Percentiles rank a stretch among this genome's conserved stretches.
phyloP scores from a whole-genome alignment of 2,888 invertebrate genomes.

The Drosophila yooni region DNA sequence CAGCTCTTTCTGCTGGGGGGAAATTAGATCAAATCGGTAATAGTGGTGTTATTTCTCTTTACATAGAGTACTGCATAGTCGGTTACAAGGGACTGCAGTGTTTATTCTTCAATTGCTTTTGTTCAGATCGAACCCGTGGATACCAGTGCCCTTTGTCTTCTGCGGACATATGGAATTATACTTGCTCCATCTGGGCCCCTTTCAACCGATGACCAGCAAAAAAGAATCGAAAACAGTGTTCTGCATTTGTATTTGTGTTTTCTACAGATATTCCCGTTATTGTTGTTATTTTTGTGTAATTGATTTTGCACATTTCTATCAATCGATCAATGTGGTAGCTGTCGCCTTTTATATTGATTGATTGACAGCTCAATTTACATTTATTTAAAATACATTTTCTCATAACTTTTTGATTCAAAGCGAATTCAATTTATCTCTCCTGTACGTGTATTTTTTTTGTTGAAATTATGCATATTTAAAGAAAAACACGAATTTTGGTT shows the following conservation, averaged over 20 bases:
- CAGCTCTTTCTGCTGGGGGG: background rate
- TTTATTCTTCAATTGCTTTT: constrained; percentile 26
- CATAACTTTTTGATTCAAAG: background rate
- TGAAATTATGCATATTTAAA: background rate
- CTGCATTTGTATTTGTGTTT: background rate
- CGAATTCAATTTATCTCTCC: background rate
- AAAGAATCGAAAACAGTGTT: constrained; percentile 1
- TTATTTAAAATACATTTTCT: background rate
- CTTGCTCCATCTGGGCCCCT: background rate
- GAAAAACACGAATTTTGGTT: background rate
- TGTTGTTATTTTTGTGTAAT: background rate
- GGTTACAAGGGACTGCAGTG: background rate
- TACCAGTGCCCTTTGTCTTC: constrained; percentile 48
- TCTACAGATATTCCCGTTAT: background rate
- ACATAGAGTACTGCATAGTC: background rate
- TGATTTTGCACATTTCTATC: background rate
- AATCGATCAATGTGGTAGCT: background rate
- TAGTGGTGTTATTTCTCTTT: background rate
- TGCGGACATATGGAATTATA: constrained; percentile 25
- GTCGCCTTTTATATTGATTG: background rate
- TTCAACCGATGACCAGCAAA: constrained; percentile 50
- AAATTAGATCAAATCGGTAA: background rate
- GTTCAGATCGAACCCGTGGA: constrained; percentile 48
- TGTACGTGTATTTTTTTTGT: background rate
- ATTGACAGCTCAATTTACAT: background rate